Evolutionary conservation across 1,140 invertebrate species (phyloP).

Genomic region (Panagrolaimus sp.): DNA sequence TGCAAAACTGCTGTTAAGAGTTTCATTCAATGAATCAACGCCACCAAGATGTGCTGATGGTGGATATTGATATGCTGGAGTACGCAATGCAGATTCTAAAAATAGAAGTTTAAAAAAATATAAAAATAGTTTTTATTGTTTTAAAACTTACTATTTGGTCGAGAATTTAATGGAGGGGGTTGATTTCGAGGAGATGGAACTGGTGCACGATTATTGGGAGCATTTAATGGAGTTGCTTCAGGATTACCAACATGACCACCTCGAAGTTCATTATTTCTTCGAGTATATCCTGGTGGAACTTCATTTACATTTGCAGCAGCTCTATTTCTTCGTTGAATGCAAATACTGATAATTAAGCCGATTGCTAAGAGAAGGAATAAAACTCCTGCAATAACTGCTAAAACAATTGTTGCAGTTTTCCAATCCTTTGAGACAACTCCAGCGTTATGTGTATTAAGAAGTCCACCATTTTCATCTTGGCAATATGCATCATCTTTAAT

Average conservation of each 20-base stretch:
- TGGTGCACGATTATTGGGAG: not conserved
- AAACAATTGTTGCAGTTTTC: slow-evolving; percentile 3
- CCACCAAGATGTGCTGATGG: slow-evolving; percentile 3
- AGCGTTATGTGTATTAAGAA: not conserved
- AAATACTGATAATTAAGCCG: not conserved
- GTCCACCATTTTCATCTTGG: not conserved
- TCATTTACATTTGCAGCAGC: not conserved
- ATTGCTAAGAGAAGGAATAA: not conserved
- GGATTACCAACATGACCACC: not conserved
- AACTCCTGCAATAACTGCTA: not conserved
- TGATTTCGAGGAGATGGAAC: slow-evolving; percentile 10
- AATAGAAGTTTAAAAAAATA: not conserved
- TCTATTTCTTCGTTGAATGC: slow-evolving; percentile 7
- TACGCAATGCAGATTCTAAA: slow-evolving; percentile 9
- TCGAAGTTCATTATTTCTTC: not conserved
- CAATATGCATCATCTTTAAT: not conserved
- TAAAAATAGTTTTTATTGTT: no score
- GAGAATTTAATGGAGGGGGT: not conserved
- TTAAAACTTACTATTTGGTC: not conserved
- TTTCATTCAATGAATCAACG: slow-evolving; percentile 14
- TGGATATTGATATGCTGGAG: slow-evolving; percentile 11
- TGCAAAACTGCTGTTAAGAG: slow-evolving; percentile 6
- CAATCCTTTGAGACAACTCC: not conserved
- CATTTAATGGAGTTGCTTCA: not conserved
- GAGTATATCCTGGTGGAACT: not conserved